phyloP scores from a whole-genome alignment of 2,797 vertebrate species.

The Sparus aurata region DNA sequence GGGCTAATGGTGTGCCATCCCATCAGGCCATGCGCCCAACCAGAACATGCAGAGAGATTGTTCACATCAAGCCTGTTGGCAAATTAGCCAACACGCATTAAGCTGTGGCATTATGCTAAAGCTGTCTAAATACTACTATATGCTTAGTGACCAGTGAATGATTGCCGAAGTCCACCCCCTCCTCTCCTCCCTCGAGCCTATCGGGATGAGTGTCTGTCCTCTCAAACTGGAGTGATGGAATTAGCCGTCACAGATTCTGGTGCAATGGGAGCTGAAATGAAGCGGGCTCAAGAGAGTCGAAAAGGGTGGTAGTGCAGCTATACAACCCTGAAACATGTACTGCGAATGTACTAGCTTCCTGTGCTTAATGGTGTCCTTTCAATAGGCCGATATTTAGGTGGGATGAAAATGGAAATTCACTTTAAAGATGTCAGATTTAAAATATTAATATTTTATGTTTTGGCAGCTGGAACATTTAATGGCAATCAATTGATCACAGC shows the following conservation, averaged over 20 bases:
- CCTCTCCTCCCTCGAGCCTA: constrained; percentile 42
- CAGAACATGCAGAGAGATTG: constrained; percentile 82
- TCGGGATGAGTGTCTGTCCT: constrained; percentile 63
- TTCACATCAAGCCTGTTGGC: constrained; percentile 81
- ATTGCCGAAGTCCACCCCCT: constrained; percentile 60
- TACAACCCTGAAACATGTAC: background rate
- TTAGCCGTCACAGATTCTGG: constrained; percentile 51
- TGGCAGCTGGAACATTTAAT: constrained; percentile 85
- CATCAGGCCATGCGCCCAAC: constrained; percentile 82
- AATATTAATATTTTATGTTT: constrained; percentile 82
- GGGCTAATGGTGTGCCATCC: constrained; percentile 81
- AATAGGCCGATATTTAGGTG: constrained; percentile 53
- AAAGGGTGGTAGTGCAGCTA: background rate
- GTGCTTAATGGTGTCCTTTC: constrained; percentile 50
- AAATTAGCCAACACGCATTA: constrained; percentile 80
- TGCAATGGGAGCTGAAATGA: constrained; percentile 48
- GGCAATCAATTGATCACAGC: constrained; percentile 85
- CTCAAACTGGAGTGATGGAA: constrained; percentile 65
- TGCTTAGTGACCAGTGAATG: constrained; percentile 80
- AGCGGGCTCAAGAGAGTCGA: constrained; percentile 38
- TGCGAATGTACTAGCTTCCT: constrained; percentile 21
- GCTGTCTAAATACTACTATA: constrained; percentile 82
- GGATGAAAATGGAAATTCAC: constrained; percentile 52
- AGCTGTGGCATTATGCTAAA: constrained; percentile 81
- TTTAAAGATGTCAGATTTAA: constrained; percentile 79